Evolutionary conservation across 2,888 invertebrate species (phyloP).

Genomic region (Phoronis australis): DNA sequence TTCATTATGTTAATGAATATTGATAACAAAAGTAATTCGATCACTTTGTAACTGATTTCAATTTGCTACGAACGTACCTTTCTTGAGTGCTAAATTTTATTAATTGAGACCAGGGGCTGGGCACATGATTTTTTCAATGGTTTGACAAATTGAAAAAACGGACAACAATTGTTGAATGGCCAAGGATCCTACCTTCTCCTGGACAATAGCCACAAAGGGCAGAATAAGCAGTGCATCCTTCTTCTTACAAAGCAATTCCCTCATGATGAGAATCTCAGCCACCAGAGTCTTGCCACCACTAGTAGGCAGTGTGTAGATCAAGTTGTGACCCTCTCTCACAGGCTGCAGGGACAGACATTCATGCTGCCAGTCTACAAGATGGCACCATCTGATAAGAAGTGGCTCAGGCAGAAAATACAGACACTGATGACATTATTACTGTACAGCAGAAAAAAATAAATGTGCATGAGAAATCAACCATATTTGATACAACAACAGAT

Average conservation of each 20-base stretch:
- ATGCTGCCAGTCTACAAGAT: constrained; percentile 76
- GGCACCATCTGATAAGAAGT: too few species aligned
- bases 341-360: constrained; percentile 80
- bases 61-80: too few species aligned
- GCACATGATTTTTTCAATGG: too few species aligned
- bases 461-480: background rate
- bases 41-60: too few species aligned
- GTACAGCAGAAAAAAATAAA: background rate
- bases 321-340: constrained; percentile 67
- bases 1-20: too few species aligned
- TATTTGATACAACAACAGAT: too few species aligned
- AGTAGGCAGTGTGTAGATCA: constrained; percentile 89
- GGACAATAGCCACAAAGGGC: constrained; percentile 93
- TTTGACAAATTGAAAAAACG: too few species aligned
- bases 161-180: too few species aligned
- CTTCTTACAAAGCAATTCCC: constrained; percentile 73
- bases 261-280: constrained; percentile 87
- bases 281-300: constrained; percentile 96
- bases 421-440: background rate
- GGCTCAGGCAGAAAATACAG: background rate
- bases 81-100: too few species aligned
- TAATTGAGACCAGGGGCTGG: too few species aligned
- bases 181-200: constrained; percentile 87
- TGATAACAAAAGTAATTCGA: too few species aligned
- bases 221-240: constrained; percentile 83